Conservation (phyloP, 2,888 invertebrate genomes). For the Drosophila maculinotata region DNA sequence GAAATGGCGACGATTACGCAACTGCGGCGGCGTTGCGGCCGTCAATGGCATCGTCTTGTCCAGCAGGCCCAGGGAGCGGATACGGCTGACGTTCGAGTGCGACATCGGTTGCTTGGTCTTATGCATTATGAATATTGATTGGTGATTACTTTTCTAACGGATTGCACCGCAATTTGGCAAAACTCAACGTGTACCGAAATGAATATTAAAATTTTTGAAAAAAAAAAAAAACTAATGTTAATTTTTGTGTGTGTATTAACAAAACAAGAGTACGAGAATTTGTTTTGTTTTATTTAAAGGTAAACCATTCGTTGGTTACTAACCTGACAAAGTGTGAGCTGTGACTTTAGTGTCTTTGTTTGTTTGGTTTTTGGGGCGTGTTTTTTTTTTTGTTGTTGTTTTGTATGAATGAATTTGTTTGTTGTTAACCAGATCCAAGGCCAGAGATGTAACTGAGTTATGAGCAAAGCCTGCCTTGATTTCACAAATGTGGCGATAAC, state of each 20-base stretch:
- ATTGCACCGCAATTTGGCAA: constrained; percentile 15
- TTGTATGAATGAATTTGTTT: constrained; percentile 28
- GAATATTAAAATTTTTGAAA: constrained; percentile 1
- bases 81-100: not conserved
- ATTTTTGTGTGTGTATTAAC: not conserved
- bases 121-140: constrained; percentile 3
- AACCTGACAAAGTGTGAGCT: constrained; percentile 30
- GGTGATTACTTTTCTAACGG: not conserved
- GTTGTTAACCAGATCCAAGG: constrained; percentile 29
- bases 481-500: constrained; percentile 25
- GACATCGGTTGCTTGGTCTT: constrained; percentile 9
- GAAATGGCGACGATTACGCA: constrained; percentile 48
- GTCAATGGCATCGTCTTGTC: constrained; percentile 31
- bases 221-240: not conserved
- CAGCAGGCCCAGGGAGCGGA: constrained; percentile 38
- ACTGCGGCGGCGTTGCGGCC: constrained; percentile 31
- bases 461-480: constrained; percentile 46
- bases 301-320: not conserved
- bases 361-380: no score
- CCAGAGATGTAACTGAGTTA: constrained; percentile 2
- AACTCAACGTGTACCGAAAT: constrained; percentile 28
- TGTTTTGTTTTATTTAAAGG: not conserved
- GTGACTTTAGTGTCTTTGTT: constrained; percentile 30
- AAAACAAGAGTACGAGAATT: constrained; percentile 12
- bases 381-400: not conserved